These are phyloP conservation scores for Drosophila melanosoma DNA, from an alignment of 2,888 invertebrate species.

Conservation along the genomic window DNA sequence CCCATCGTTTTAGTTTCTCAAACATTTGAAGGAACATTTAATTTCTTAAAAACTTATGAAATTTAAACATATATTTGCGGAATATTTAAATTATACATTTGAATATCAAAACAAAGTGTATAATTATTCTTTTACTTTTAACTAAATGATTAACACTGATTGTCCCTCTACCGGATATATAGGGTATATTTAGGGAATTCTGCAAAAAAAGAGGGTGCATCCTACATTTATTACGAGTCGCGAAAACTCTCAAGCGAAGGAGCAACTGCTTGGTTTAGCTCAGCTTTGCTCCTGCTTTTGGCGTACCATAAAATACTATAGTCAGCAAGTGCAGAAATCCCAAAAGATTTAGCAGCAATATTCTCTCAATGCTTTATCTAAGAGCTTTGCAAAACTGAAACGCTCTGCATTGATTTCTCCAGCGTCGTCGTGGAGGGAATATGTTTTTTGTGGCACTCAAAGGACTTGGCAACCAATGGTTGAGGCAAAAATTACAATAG, in stretches of 20 bases:
- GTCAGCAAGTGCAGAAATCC: slow-evolving; percentile 71
- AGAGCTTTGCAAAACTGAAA: slow-evolving; percentile 61
- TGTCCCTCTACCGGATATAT: neutral
- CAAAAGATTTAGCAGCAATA: slow-evolving; percentile 68
- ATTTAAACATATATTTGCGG: neutral
- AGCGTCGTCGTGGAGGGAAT: slow-evolving; percentile 50
- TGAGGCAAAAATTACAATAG: slow-evolving; percentile 39
- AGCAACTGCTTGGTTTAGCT: slow-evolving; percentile 4
- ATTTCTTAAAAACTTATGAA: neutral
- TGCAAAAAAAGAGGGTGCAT: slow-evolving; percentile 17
- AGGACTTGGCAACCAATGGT: slow-evolving; percentile 31
- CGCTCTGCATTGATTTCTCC: slow-evolving; percentile 67
- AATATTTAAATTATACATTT: neutral
- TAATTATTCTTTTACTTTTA: neutral
- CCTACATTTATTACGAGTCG: slow-evolving; percentile 59
- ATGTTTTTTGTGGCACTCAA: slow-evolving; percentile 48
- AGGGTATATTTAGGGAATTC: slow-evolving; percentile 26
- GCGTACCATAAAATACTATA: slow-evolving; percentile 66
- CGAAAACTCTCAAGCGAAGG: slow-evolving; percentile 27
- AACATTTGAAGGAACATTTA: neutral
- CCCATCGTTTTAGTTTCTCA: slow-evolving; percentile 1
- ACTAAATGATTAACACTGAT: neutral
- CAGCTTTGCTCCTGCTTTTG: slow-evolving; percentile 9
- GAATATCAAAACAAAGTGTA: neutral
- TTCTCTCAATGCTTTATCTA: slow-evolving; percentile 61